phyloP scores from a whole-genome alignment of 2,797 vertebrate species.

The Manis javanica region DNA sequence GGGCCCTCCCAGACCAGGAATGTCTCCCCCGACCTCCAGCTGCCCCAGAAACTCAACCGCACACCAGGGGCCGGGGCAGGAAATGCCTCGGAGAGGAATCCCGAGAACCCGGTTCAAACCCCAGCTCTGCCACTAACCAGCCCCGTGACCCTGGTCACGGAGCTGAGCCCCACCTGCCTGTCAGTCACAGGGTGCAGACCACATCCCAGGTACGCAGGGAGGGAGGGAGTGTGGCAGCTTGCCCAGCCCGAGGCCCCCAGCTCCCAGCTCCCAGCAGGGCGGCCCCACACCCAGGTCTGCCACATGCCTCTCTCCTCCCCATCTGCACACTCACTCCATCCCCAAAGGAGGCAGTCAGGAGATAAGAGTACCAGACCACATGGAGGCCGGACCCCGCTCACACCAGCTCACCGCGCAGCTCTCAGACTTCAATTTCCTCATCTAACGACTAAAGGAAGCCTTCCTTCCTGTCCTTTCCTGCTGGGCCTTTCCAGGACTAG shows the following conservation, averaged over 20 bases:
- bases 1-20: neutral
- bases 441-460: conserved; percentile 20
- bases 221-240: fast-evolving
- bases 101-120: neutral
- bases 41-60: neutral
- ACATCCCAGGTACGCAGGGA: neutral
- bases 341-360: neutral
- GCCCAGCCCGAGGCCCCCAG: neutral
- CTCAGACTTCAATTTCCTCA: neutral
- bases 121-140: neutral
- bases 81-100: neutral
- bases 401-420: neutral
- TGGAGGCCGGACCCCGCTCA: neutral
- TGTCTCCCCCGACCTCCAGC: neutral
- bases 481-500: neutral
- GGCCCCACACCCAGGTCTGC: neutral
- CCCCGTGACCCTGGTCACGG: fast-evolving
- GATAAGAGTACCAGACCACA: fast-evolving
- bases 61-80: neutral
- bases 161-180: neutral
- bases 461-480: conserved; percentile 23
- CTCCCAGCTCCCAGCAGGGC: fast-evolving
- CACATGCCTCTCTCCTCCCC: neutral
- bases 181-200: neutral
- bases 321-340: fast-evolving